Conservation (phyloP, 2,888 invertebrate genomes). For the Lumbricus terrestris region DNA sequence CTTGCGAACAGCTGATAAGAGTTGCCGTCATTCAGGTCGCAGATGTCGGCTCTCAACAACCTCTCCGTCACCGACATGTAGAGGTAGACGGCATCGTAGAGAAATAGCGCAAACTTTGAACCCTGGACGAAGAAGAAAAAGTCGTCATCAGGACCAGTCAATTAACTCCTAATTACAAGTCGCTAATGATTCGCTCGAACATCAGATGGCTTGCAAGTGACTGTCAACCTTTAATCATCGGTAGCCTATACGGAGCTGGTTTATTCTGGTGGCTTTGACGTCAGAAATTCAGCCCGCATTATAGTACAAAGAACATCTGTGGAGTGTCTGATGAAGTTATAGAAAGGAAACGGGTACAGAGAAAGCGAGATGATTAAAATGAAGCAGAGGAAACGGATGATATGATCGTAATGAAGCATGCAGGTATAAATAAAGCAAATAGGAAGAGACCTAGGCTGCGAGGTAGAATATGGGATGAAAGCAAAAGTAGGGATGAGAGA, state of each 20-base stretch:
- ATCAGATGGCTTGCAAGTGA: neutral
- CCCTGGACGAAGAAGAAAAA: conserved; percentile 16
- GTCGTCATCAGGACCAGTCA: neutral
- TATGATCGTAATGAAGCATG: too few species aligned
- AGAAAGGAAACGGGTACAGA: neutral
- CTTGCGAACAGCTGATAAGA: neutral
- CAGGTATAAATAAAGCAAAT: too few species aligned
- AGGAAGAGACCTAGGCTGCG: too few species aligned
- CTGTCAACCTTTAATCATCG: neutral
- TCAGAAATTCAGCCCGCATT: neutral
- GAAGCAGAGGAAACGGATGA: too few species aligned
- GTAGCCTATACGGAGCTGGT: neutral
- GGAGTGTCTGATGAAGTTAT: neutral
- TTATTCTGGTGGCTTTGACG: neutral
- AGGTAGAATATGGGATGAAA: too few species aligned
- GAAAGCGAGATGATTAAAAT: too few species aligned
- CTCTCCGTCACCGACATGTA: conserved; percentile 30
- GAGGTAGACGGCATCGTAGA: conserved; percentile 26
- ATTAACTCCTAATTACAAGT: neutral
- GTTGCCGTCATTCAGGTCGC: neutral
- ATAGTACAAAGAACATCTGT: neutral
- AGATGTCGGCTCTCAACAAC: neutral
- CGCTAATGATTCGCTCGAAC: neutral
- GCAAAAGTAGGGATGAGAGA: too few species aligned
- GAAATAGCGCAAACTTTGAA: conserved; percentile 24